Evolutionary conservation across 2,888 invertebrate species (phyloP).

Genomic region (Tiliacea citrago): DNA sequence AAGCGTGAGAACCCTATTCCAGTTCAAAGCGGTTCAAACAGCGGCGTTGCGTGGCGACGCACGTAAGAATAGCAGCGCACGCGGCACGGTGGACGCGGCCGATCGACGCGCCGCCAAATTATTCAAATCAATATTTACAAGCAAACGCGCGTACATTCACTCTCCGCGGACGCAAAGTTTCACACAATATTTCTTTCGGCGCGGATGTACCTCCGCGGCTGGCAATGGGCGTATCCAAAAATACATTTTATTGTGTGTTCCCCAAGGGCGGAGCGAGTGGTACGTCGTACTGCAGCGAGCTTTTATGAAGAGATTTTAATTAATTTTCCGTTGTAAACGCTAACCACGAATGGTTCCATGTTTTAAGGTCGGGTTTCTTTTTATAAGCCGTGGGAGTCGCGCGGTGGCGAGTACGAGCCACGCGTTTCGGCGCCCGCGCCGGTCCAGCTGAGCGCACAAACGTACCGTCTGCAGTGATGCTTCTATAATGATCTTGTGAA

Average conservation of each 20-base stretch:
- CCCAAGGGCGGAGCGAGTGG: conserved; percentile 82
- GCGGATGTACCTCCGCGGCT: conserved; percentile 85
- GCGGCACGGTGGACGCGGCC: conserved; percentile 27
- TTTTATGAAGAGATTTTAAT: conserved; percentile 84
- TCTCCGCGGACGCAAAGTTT: conserved; percentile 54
- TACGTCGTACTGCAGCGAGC: conserved; percentile 62
- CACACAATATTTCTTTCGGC: conserved; percentile 80
- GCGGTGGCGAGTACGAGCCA: conserved; percentile 3
- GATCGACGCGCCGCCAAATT: conserved; percentile 37
- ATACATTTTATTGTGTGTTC: conserved; percentile 88
- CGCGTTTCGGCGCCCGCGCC: background rate
- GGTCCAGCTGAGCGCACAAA: background rate
- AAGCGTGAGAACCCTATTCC: conserved; percentile 41
- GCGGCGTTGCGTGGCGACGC: conserved; percentile 25
- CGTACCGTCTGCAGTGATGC: conserved; percentile 2
- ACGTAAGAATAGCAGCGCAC: conserved; percentile 38
- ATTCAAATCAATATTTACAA: conserved; percentile 64
- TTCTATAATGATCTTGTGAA: conserved; percentile 10
- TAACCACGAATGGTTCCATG: conserved; percentile 79
- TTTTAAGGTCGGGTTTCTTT: conserved; percentile 67
- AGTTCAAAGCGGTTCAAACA: conserved; percentile 34
- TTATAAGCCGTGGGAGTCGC: conserved; percentile 61
- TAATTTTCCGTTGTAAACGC: conserved; percentile 80
- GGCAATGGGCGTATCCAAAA: conserved; percentile 88
- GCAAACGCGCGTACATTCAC: conserved; percentile 53